Percentiles rank a stretch among this genome's conserved stretches.
Evolutionary conservation across 2,113 vertebrate genomes (phyloP).

Genomic region (Hypocryptadius cinnamomeus): DNA sequence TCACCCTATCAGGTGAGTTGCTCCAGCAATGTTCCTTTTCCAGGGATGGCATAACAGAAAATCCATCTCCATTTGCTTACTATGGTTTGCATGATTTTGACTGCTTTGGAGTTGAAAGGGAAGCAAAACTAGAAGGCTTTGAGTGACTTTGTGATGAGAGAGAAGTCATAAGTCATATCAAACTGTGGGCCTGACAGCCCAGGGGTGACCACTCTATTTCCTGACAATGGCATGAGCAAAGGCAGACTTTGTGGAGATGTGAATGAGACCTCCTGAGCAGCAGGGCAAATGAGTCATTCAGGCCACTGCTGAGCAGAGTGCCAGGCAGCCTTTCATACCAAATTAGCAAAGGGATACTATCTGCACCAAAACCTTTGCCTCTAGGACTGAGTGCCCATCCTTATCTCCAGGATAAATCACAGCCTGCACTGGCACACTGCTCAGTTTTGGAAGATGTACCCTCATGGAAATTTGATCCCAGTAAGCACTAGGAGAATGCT

Average conservation of each 20-base stretch:
- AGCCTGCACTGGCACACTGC: not conserved
- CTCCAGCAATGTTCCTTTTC: not conserved
- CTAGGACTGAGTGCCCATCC: not conserved
- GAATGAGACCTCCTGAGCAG: not conserved
- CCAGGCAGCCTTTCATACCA: not conserved
- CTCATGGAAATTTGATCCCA: not conserved
- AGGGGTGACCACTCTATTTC: not conserved
- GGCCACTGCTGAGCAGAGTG: not conserved
- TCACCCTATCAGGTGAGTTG: not conserved
- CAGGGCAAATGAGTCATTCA: not conserved
- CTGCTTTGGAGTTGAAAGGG: not conserved
- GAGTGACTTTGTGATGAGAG: not conserved
- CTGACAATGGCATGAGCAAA: not conserved
- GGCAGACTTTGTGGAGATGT: not conserved
- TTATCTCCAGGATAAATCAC: accelerated
- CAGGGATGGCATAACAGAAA: not conserved
- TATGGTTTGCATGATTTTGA: not conserved
- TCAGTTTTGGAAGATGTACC: not conserved
- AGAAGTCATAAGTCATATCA: not conserved
- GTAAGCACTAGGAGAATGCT: not conserved
- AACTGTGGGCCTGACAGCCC: not conserved
- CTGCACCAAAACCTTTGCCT: not conserved
- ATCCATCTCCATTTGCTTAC: not conserved
- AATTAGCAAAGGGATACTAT: not conserved
- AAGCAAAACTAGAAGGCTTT: not conserved